Evolutionary conservation across 1,140 invertebrate genomes (phyloP).

Genomic region (Lucilia sericata): DNA sequence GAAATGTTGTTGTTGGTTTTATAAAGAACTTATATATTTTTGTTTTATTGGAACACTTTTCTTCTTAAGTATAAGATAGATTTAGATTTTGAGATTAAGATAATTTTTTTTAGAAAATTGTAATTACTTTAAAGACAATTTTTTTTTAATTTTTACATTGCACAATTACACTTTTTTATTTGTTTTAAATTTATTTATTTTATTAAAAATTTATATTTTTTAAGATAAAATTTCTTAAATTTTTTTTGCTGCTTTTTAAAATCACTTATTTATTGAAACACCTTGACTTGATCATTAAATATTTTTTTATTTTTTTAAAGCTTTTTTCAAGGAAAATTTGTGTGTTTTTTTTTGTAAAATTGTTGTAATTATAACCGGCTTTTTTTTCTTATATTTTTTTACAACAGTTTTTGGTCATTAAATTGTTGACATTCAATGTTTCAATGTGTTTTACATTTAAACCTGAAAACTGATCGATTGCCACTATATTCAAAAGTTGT

Average conservation of each 20-base stretch:
- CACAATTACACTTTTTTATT: background rate
- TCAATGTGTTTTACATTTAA: background rate
- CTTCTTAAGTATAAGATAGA: no score
- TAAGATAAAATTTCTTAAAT: background rate
- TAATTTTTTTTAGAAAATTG: no score
- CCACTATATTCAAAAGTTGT: background rate
- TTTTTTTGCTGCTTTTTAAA: background rate
- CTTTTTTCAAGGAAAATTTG: background rate
- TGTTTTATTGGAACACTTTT: background rate
- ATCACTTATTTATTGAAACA: background rate
- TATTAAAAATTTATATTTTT: background rate
- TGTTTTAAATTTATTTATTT: background rate
- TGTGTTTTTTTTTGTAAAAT: background rate
- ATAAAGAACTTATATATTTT: background rate
- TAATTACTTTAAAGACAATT: no score
- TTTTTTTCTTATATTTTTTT: background rate
- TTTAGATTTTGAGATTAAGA: no score
- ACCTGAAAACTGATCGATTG: background rate
- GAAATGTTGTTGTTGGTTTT: no score
- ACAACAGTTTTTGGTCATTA: slow-evolving; percentile 21
- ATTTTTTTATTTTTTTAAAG: background rate
- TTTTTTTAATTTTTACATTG: background rate
- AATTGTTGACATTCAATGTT: slow-evolving; percentile 23
- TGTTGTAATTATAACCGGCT: slow-evolving; percentile 39
- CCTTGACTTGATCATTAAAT: background rate